Evolutionary conservation across 2,113 vertebrate genomes (phyloP), one percentile per base, ranked within the genome.

Genomic region (Agelaius phoeniceus): DNA sequence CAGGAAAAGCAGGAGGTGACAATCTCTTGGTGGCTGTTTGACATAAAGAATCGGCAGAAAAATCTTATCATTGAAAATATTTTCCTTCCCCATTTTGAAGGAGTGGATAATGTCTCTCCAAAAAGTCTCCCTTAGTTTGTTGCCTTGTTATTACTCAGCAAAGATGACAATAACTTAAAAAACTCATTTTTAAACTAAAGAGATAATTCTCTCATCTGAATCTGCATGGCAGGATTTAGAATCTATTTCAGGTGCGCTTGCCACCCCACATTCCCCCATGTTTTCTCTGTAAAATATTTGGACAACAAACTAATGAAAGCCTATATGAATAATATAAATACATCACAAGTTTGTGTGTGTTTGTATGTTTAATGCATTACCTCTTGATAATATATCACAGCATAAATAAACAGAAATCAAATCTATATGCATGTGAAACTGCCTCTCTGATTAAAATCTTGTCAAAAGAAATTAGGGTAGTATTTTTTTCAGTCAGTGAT

Each of bases 361-460:
- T 73, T 84, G 10, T 54, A 77, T 65, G 8, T 41, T 82, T 87
- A 65, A 82, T 88, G 22, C 6, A 35, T 46, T 93, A 37, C 10
- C 15, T 81, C 12, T 80, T 87, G 15, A 62, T 85, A 61, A 35
- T 33, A 58, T 41, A 66, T 69, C 22, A 79, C 27, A 68, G 11
- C 26, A 85, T 46, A 68, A 84, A 59, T 72, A 91, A 91, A 65
- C 5, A 85, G 20, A 91, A 94, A 84, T 61, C 11, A 65, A 67
- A 9, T 15, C 20, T 59, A 18, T 75, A 51, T 86, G 78, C 3
- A 39, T 48, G 48, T 39, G 48, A 63, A 93, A 73, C 15, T n/a
- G 33, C 16, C n/a, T 80, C 90, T 89, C 28, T 93, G 52, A 57
- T 57, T 78, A 87, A 91, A 76, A 61, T 73, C 13, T 57, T 78